These are phyloP conservation scores for Menidia menidia DNA, from an alignment of 2,797 vertebrate genomes.

Conservation along the genomic window DNA sequence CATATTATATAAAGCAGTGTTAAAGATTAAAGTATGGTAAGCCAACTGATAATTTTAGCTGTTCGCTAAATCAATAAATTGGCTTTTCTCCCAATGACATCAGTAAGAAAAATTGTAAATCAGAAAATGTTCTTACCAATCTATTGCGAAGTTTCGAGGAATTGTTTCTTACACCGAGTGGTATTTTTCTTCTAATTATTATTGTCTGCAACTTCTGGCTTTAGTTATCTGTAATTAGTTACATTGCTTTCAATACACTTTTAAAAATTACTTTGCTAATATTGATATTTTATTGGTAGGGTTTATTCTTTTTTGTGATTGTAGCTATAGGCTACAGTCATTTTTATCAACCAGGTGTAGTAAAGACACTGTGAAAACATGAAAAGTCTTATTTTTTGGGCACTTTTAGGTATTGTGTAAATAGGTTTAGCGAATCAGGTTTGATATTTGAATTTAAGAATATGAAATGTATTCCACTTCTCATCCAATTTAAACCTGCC, in stretches of 20 bases:
- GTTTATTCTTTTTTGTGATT: conserved; percentile 21
- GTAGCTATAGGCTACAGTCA: conserved; percentile 1
- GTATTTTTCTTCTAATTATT: conserved; percentile 35
- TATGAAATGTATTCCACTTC: conserved; percentile 26
- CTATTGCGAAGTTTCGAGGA: background rate
- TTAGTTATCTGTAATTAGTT: conserved; percentile 14
- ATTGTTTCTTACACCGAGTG: conserved; percentile 15
- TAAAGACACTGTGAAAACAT: conserved; percentile 51
- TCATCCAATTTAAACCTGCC: background rate
- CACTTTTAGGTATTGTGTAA: conserved; percentile 13
- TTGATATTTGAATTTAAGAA: conserved; percentile 11
- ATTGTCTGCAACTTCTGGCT: background rate
- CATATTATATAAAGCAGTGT: no score
- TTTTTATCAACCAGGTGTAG: conserved; percentile 18
- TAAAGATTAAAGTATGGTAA: no score
- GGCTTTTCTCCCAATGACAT: background rate
- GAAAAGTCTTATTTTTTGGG: background rate
- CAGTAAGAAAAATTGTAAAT: background rate
- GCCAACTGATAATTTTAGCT: no score
- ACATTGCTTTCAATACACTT: conserved; percentile 37
- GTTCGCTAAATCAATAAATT: no score
- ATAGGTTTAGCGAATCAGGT: background rate
- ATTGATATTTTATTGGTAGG: conserved; percentile 17
- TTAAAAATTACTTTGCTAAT: conserved; percentile 15
- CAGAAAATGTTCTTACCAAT: background rate